Evolutionary conservation across 30 jellyfish, hydroid and myxozoan genomes (phyloP).

Genomic region (Aurelia aurita): DNA sequence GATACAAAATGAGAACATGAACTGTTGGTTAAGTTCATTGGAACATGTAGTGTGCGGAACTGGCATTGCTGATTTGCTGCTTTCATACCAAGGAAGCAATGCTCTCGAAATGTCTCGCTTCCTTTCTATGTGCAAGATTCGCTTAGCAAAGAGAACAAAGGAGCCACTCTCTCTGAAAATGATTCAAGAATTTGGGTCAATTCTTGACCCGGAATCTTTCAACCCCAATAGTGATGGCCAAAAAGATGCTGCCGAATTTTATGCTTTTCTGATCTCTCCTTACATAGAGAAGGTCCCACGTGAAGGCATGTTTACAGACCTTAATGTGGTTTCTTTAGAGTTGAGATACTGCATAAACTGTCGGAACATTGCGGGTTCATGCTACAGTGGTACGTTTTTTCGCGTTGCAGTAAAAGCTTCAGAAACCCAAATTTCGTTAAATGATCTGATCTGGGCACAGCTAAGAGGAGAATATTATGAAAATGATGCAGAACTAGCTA

Average conservation of each 20-base stretch:
- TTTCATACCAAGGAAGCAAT: not conserved
- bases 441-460: not conserved
- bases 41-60: conserved; percentile 28
- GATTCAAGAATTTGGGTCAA: not conserved
- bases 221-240: not conserved
- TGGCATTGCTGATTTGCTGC: not conserved
- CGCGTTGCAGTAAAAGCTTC: not conserved
- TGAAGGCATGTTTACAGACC: not conserved
- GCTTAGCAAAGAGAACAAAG: not conserved
- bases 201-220: not conserved
- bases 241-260: conserved; percentile 24
- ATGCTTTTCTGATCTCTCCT: not conserved
- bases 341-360: conserved; percentile 13
- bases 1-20: not conserved
- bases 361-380: not conserved
- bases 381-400: not conserved
- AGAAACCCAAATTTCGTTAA: not conserved
- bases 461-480: not conserved
- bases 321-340: not conserved
- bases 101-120: not conserved
- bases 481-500: not conserved
- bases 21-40: conserved; percentile 15
- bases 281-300: not conserved
- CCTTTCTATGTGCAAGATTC: not conserved
- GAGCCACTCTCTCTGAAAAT: not conserved